Evolutionary conservation across 2,888 invertebrate species (phyloP).

Genomic region (Hyppa rectilinea): DNA sequence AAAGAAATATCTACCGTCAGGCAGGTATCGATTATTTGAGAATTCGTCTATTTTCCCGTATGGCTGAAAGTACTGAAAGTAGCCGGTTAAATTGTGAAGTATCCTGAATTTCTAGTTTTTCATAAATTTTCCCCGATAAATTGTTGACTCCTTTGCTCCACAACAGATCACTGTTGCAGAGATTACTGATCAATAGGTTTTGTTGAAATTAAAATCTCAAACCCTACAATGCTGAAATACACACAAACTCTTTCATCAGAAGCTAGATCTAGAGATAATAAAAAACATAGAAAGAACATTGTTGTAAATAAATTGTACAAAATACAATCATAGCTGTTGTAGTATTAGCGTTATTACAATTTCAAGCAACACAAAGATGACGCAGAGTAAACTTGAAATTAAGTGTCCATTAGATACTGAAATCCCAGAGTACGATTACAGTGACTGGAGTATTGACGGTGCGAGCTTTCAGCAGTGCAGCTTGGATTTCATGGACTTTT

Average conservation of each 20-base stretch:
- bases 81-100: not conserved
- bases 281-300: conserved; percentile 4
- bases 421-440: conserved; percentile 51
- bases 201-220: not conserved
- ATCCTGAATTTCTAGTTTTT: not conserved
- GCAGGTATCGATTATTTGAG: too few relatives aligned
- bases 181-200: not conserved
- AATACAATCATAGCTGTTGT: conserved; percentile 13
- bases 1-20: not conserved
- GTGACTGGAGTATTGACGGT: conserved; percentile 37
- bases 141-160: too few relatives aligned
- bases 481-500: conserved; percentile 90
- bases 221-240: conserved; percentile 1
- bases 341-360: not conserved
- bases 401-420: conserved; percentile 34
- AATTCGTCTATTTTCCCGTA: too few relatives aligned
- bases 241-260: not conserved
- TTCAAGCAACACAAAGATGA: conserved; percentile 15
- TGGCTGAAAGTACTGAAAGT: too few relatives aligned
- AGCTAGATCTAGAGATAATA: conserved; percentile 2
- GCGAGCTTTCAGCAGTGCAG: conserved; percentile 32
- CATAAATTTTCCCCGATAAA: too few relatives aligned
- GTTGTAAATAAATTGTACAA: conserved; percentile 12
- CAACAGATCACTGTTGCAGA: not conserved
- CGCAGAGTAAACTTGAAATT: conserved; percentile 70